Percentiles rank a stretch among this genome's conserved stretches.
Evolutionary conservation across 2,113 vertebrate species (phyloP).

Genomic region (Gopherus evgoodei): DNA sequence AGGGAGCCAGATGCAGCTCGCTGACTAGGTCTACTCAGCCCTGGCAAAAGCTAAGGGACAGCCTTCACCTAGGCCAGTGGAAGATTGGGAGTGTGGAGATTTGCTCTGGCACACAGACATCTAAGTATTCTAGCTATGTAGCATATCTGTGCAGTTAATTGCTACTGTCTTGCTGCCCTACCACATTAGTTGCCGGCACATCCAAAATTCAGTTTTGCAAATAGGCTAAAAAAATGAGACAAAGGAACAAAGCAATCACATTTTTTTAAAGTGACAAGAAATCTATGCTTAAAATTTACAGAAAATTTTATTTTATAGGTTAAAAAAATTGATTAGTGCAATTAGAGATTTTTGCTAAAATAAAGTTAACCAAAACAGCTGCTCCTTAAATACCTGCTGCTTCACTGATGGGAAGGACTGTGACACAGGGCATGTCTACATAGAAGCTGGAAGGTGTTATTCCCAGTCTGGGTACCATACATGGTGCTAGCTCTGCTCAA

Average conservation of each 20-base stretch:
- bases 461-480: not conserved
- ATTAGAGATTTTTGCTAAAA: not conserved
- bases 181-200: not conserved
- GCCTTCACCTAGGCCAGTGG: not conserved
- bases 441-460: not conserved
- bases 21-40: not conserved
- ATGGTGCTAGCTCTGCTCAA: not conserved
- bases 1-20: not conserved
- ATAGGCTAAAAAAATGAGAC: not conserved
- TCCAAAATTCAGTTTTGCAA: not conserved
- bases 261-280: constrained; percentile 2
- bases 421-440: not conserved
- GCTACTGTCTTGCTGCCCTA: not conserved
- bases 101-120: not conserved
- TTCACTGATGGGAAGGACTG: not conserved
- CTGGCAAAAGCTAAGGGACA: not conserved
- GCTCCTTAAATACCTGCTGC: not conserved
- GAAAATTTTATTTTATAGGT: not conserved
- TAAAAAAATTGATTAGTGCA: not conserved
- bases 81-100: not conserved
- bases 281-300: not conserved
- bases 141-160: not conserved
- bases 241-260: constrained; percentile 5
- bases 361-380: constrained; percentile 33
- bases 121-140: not conserved